A percentile compares a stretch with the other conserved stretches of the same genome.
Conservation (phyloP, 2,797 vertebrate species). For the Sebastes minor region DNA sequence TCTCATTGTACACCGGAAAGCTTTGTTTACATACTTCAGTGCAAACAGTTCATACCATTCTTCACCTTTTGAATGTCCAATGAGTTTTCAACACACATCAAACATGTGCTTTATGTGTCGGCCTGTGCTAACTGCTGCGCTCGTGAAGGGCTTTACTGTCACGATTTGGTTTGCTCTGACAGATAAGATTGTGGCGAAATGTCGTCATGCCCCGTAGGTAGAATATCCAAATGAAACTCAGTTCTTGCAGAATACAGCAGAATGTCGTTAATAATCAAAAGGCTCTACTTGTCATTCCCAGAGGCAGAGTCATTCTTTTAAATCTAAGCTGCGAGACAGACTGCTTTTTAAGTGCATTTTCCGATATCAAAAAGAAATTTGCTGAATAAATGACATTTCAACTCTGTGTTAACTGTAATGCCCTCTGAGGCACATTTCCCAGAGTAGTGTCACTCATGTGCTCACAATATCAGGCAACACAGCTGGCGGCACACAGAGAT, state of each 20-base stretch:
- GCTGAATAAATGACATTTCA: constrained; percentile 37
- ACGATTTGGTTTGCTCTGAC: constrained; percentile 28
- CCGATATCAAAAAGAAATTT: constrained; percentile 30
- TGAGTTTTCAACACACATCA: neutral
- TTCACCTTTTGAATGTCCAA: neutral
- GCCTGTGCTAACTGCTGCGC: constrained; percentile 1
- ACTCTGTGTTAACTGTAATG: constrained; percentile 35
- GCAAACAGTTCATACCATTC: neutral
- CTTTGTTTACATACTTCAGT: neutral
- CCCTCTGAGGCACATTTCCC: constrained; percentile 26
- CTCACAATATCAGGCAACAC: constrained; percentile 3
- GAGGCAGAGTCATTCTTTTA: constrained; percentile 46
- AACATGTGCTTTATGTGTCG: neutral
- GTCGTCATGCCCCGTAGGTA: constrained; percentile 27
- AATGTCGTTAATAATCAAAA: constrained; percentile 50
- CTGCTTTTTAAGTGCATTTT: constrained; percentile 44
- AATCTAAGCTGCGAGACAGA: constrained; percentile 16
- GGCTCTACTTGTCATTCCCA: constrained; percentile 40
- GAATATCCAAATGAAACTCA: constrained; percentile 33
- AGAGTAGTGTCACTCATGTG: constrained; percentile 4
- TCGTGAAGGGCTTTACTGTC: constrained; percentile 9
- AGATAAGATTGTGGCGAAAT: constrained; percentile 33
- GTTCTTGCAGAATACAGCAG: constrained; percentile 37
- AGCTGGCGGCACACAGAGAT: neutral
- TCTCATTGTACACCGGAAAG: neutral